A percentile compares a stretch with the other conserved stretches of the same genome.
Conservation (phyloP, 2,113 vertebrate genomes). For the Machaerirhynchus nigripectus region DNA sequence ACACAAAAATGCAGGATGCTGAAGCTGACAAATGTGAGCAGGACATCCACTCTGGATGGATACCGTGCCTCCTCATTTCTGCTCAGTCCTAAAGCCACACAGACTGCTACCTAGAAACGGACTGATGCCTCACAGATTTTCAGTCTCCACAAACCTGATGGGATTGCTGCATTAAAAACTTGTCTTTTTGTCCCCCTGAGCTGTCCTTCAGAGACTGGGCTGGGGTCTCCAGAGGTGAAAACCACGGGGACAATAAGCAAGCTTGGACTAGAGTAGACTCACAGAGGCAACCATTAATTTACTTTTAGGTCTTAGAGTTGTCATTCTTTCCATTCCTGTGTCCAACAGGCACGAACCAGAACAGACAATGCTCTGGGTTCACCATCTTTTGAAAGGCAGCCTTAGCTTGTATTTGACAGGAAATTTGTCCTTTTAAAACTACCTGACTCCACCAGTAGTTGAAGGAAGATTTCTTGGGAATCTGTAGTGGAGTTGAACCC, state of each 20-base stretch:
- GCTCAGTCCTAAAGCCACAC: not conserved
- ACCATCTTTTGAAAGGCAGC: not conserved
- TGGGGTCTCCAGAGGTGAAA: not conserved
- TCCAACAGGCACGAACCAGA: not conserved
- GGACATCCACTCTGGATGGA: not conserved
- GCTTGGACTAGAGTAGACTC: not conserved
- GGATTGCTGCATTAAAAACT: not conserved
- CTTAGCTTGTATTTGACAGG: not conserved
- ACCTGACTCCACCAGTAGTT: not conserved
- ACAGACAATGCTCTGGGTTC: not conserved
- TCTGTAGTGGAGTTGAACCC: not conserved
- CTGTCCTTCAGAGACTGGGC: not conserved
- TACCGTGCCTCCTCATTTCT: not conserved
- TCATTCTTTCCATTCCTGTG: not conserved
- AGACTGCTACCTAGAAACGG: not conserved
- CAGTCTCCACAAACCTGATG: not conserved
- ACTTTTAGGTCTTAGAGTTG: not conserved
- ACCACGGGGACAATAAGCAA: not conserved
- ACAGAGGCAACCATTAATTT: not conserved
- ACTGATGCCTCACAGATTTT: not conserved
- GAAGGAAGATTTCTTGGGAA: not conserved
- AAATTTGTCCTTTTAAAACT: not conserved
- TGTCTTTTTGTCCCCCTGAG: not conserved
- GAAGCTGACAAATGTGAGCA: not conserved
- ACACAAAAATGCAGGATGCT: not conserved